Evolutionary conservation across 1,140 invertebrate genomes (phyloP), one percentile per base, ranked within the genome.

Genomic region (Copidosoma floridanum): DNA sequence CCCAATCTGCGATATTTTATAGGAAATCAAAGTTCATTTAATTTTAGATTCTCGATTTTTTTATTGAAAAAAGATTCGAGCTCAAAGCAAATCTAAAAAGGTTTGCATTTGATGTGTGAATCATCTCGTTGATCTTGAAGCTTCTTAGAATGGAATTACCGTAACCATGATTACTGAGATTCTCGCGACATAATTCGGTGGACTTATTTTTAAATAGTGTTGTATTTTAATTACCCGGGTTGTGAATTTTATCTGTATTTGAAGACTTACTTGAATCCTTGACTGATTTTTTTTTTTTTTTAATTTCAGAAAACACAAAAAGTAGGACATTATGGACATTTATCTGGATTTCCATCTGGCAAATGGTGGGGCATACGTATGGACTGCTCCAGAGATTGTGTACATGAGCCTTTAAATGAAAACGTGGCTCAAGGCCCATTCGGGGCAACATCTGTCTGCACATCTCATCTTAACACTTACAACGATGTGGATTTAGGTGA

Each of bases 301-400:
- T n/a, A n/a, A n/a, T 26, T 65, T 63, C 44, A 20, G 51, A 77
- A 73, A 55, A 52, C 18, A 27, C 32, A 61, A 29, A 65, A 64
- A 51, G 67, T 62, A 32, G 61, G 68, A 20, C 63, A 56, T n/a
- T 80, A 80, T 54, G 78, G 78, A 6, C 68, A 70, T 5, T 53
- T 78, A 12, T n/a, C 55, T 6, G 65, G 59, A 26, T 75, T 69
- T 61, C 66, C 68, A 47, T 54, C 73, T 6, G 77, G 77, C 23
- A 73, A 69, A 1, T 81, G 79, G 79, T 81, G 79, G 77, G 77
- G 77, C 16, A 75, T 80, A 23, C 71, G 78, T 21, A 74, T 79
- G 67, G 76, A 81, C 37, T 79, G 78, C 44, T 72, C 77, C 0
- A 69, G 73, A 12, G 73, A 77, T 37, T 55, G 58, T 5, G 66